Evolutionary conservation across 2,113 vertebrate species (phyloP), one percentile per base, ranked within the genome.

Genomic region (Atractosteus spatula): DNA sequence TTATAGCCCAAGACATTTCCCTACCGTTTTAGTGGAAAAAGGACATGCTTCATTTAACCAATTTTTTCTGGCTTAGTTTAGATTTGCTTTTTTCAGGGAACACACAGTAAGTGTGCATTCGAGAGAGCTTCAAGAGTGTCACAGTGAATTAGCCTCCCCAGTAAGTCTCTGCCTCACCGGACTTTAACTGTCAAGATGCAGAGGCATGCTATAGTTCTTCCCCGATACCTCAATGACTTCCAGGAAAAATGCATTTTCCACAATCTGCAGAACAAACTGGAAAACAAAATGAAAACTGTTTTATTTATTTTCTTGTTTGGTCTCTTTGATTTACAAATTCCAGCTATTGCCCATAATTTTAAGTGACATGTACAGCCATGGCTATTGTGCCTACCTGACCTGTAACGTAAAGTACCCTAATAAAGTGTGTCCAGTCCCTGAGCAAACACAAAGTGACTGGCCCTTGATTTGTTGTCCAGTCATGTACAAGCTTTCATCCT

Each of bases 111-210:
- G 57, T 42, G 75, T 79, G 77, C 42, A 77, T 62, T 62, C 45
- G 64, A 63, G 74, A 78, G 78, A 69, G 76, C 71, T 78, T 71
- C 72, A 64, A 67, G 44, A 4, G 51, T 75, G 77, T 84, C 79
- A 62, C 44, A 72, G 63, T 70, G 73, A 82, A 87, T 89, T 78
- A 85, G 71, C 73, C 63, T 73, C 76, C 55, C 41, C 42, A 8
- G 29, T 42, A 42, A 55, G 3, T 54, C 29, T 41, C 8, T 55
- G 51, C 54, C 10, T 17, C n/a, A 7, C n/a, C 8, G 47, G 69
- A 82, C 76, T 57, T 69, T 73, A 80, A 85, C 59, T 83, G 84
- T 83, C 83, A 84, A 76, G 67, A 55, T 66, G 65, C 72, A 66
- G 66, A 71, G 70, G 69, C 64, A 66, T 68, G 63, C 5, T 10